phyloP scores from a whole-genome alignment of 2,113 vertebrate species.

The Panthera uncia region DNA sequence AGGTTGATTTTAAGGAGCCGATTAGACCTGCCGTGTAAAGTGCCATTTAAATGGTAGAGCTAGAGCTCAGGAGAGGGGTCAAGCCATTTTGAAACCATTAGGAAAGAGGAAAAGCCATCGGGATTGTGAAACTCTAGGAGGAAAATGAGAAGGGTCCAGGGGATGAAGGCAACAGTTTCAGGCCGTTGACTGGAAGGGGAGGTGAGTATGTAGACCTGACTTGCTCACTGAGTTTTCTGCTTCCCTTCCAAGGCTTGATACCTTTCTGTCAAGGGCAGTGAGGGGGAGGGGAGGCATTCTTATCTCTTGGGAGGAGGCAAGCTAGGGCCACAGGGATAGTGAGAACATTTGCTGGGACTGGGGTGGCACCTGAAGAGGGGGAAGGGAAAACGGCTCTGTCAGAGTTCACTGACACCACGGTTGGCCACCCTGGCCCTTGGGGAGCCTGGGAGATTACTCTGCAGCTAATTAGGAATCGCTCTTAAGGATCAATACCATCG shows the following conservation, averaged over 20 bases:
- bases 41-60: neutral
- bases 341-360: neutral
- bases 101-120: neutral
- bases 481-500: neutral
- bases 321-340: neutral
- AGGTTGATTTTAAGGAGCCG: neutral
- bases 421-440: neutral
- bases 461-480: neutral
- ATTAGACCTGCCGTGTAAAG: neutral
- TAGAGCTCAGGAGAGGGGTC: neutral
- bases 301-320: neutral
- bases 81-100: neutral
- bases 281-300: neutral
- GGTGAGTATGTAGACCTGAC: neutral
- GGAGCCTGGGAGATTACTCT: neutral
- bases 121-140: neutral
- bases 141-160: neutral
- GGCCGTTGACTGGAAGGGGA: neutral
- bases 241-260: neutral
- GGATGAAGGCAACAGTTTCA: neutral
- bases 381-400: neutral
- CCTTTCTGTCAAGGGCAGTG: neutral
- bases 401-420: neutral
- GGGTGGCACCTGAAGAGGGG: accelerated
- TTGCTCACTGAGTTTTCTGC: neutral